A percentile compares a stretch with the other conserved stretches of the same genome.
Conservation (phyloP, 2,888 invertebrate genomes). For the Phyllotreta striolata region DNA sequence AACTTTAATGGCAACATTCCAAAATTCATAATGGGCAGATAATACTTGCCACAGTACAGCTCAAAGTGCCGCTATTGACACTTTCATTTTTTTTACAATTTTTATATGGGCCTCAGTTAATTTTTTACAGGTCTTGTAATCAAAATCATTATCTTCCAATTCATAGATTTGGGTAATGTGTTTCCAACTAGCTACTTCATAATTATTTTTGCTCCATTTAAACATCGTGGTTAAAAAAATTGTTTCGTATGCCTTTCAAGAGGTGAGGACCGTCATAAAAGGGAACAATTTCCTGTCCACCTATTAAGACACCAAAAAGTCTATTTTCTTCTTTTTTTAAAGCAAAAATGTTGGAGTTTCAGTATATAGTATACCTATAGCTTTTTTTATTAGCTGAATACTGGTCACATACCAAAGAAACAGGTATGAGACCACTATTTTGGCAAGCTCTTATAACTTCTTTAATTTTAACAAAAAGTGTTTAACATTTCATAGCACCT, state of each 20-base stretch:
- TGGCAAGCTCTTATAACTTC: not conserved
- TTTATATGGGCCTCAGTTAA: not conserved
- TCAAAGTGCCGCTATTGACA: slow-evolving; percentile 8
- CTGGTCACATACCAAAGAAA: not conserved
- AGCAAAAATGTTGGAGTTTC: too few relatives aligned
- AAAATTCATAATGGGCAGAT: too few relatives aligned
- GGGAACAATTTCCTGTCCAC: not conserved
- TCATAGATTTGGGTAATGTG: not conserved
- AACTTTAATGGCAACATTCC: too few relatives aligned
- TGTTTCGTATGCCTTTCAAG: not conserved
- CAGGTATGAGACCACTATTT: not conserved
- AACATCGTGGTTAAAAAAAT: not conserved
- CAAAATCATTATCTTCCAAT: not conserved
- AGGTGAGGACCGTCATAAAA: slow-evolving; percentile 7
- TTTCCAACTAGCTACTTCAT: not conserved
- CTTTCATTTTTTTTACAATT: slow-evolving; percentile 7
- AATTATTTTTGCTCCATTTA: slow-evolving; percentile 1
- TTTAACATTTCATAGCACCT: not conserved
- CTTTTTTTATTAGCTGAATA: not conserved
- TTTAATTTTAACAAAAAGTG: not conserved
- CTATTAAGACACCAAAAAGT: not conserved
- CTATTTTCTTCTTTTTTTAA: too few relatives aligned
- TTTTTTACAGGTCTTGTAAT: slow-evolving; percentile 5
- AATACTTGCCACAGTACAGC: slow-evolving; percentile 3
- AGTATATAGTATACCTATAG: too few relatives aligned